phyloP scores from a whole-genome alignment of 2,888 invertebrate genomes.

The Endotricha flammealis region DNA sequence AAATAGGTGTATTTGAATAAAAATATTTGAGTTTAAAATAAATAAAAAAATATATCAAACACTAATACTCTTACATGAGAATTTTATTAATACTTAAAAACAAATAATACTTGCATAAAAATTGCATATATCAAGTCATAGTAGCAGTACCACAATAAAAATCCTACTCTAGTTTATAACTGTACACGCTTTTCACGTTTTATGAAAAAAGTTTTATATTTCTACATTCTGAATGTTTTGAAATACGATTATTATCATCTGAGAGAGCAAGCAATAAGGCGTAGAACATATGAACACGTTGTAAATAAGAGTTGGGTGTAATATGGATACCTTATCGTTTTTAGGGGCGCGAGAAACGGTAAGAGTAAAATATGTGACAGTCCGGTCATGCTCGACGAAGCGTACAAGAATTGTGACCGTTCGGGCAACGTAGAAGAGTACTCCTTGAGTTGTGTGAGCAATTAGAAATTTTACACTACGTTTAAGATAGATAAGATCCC shows the following conservation, averaged over 20 bases:
- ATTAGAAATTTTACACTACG: conserved; percentile 14
- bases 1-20: no score
- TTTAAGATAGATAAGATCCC: conserved; percentile 3
- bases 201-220: not conserved
- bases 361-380: conserved; percentile 70
- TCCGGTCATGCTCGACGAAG: conserved; percentile 57
- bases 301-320: conserved; percentile 21
- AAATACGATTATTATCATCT: conserved; percentile 4
- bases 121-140: no score
- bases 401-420: conserved; percentile 63
- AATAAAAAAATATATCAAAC: no score
- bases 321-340: conserved; percentile 32
- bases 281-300: conserved; percentile 20
- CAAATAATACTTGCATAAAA: no score
- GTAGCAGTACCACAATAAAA: no score
- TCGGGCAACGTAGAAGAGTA: conserved; percentile 36
- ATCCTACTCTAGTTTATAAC: no score
- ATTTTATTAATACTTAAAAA: no score
- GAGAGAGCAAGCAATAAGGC: conserved; percentile 14
- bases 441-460: conserved; percentile 14
- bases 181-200: no score
- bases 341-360: conserved; percentile 36
- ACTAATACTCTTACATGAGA: no score
- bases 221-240: conserved; percentile 2
- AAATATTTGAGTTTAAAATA: no score